Base-by-base conservation (phyloP, 2,888 invertebrate genomes). In the Horisme vitalbata region DNA sequence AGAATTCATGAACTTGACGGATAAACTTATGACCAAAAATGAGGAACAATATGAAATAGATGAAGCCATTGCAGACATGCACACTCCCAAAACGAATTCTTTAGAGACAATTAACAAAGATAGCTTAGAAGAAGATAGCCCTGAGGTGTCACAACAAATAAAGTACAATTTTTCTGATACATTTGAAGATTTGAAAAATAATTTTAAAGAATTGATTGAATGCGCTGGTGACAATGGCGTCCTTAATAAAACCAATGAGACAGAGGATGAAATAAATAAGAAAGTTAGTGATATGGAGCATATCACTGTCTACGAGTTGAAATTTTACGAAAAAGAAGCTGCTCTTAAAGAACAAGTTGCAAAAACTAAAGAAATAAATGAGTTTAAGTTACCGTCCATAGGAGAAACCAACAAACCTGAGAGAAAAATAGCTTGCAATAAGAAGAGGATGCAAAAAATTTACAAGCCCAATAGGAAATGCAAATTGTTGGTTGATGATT, bases 1-100 rank as follows among this genome's bases (percentile, higher is more conserved):
- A 54, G 89, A 89, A 63, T 89, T 89, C 58, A 75, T 88, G 39
- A 79, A 65, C 47, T 57, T 88, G 28, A 89, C 89, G 27, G 83
- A 89, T 65, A 77, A 81, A 68, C 71, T 89, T 60, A 75, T 86
- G 32, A 69, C 55, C 45, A 61, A 63, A 26, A 51, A 41, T 45
- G 58, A 68, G 32, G 61, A 70, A 28, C 55, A 55, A 36, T 43
- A 52, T 7, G 61, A 54, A 32, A 44, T 72, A 21, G 74, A 71
- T 21, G 63, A 65, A 30, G 68, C 75, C 11, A 50, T 87, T 23
- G 64, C 68, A 28, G 55, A 68, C 48, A 62, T 89, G 23, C 84
- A 86, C 55, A 89, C 89, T 10, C 88, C 89, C 6, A 71, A 72
- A 61, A 81, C 85, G 0, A 78, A 65, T 66, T 89, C 89, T 10